Conservation (phyloP, 2,888 invertebrate species). For the Archips xylosteana region DNA sequence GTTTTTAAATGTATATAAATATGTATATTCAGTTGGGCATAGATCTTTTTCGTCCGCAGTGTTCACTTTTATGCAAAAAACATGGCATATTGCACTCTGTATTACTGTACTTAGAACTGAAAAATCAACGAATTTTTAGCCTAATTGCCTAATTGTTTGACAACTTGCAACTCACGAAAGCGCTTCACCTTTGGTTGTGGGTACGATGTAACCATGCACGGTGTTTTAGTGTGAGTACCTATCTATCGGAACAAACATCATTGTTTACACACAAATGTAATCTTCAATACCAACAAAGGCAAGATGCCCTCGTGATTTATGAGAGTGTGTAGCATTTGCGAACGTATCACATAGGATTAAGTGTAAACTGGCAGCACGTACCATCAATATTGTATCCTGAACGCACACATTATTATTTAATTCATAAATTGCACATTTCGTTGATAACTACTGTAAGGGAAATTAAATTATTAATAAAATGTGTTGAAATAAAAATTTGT, state of each 20-base stretch:
- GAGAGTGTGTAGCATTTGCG: slow-evolving; percentile 12
- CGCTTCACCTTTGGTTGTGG: neutral
- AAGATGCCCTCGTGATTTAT: neutral
- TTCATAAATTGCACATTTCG: slow-evolving; percentile 33
- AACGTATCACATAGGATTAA: slow-evolving; percentile 12
- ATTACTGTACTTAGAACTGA: slow-evolving; percentile 17
- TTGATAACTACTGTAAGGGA: slow-evolving; percentile 34
- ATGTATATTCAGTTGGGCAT: slow-evolving; percentile 30
- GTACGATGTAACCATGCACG: neutral
- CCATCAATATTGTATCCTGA: slow-evolving; percentile 6
- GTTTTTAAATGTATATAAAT: slow-evolving; percentile 21
- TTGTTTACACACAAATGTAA: neutral
- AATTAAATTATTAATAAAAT: slow-evolving; percentile 41
- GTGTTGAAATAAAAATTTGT: neutral
- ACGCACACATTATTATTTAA: slow-evolving; percentile 26
- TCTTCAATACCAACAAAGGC: neutral
- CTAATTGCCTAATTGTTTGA: neutral
- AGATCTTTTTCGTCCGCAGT: slow-evolving; percentile 11
- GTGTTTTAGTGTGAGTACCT: neutral
- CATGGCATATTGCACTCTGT: neutral
- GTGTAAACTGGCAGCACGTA: slow-evolving; percentile 21
- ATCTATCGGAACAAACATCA: no score
- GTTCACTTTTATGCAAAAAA: neutral
- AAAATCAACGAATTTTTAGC: slow-evolving; percentile 18
- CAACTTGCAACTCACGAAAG: neutral